phyloP scores from a whole-genome alignment of 2,888 invertebrate genomes.

The Protodeltote pygarga region DNA sequence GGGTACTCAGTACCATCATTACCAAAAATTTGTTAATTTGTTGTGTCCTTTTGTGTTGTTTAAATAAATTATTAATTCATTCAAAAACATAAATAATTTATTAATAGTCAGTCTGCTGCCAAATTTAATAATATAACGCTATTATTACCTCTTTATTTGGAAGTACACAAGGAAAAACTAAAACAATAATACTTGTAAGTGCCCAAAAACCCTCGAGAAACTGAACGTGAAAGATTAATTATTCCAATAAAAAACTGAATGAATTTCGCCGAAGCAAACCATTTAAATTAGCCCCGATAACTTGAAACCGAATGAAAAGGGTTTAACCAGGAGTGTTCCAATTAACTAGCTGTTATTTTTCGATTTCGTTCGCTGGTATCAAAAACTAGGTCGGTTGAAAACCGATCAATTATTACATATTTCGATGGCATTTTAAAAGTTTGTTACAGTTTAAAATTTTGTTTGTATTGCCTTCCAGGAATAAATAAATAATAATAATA shows the following conservation, averaged over 20 bases:
- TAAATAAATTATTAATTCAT: no score
- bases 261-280: slow-evolving; percentile 76
- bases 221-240: slow-evolving; percentile 52
- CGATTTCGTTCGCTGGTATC: slow-evolving; percentile 71
- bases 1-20: no score
- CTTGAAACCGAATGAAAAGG: slow-evolving; percentile 83
- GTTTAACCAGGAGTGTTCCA: slow-evolving; percentile 82
- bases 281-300: slow-evolving; percentile 84
- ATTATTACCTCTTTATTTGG: no score
- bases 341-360: slow-evolving; percentile 86
- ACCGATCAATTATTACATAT: slow-evolving; percentile 55
- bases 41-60: no score
- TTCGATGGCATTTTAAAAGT: slow-evolving; percentile 25
- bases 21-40: no score
- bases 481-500: neutral
- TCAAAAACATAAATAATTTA: no score
- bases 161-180: neutral
- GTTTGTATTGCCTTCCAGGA: neutral
- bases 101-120: no score
- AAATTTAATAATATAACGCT: no score
- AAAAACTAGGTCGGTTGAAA: slow-evolving; percentile 72
- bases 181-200: slow-evolving; percentile 30
- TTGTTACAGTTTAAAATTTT: slow-evolving; percentile 14
- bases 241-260: slow-evolving; percentile 67
- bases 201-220: slow-evolving; percentile 40